Base-by-base conservation (phyloP, 2,797 vertebrate species). In the Nyctalus aviator region DNA sequence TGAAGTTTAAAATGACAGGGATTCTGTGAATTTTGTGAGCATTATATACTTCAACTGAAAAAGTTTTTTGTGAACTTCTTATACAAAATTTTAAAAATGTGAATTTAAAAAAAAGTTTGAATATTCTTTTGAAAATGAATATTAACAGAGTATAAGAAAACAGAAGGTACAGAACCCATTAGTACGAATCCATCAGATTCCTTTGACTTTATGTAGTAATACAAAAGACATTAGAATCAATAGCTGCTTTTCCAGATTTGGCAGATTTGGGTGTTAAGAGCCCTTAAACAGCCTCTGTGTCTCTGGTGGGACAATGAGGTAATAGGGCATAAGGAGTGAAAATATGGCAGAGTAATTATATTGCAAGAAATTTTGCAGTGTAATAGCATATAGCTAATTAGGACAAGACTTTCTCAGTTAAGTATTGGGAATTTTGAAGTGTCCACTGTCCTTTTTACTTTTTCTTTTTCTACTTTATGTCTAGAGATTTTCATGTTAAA, bases 151-250 rank as follows among this genome's bases (percentile, higher is more conserved):
- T 76, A 48, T 78, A 57, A 17, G 35, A 30, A 94, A 94, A 71
- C 23, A 68, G 57, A 79, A 25, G 6, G 48, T 93, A 79, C 84
- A 90, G 59, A 35, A 95, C 93, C 91, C 91, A 95, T 98, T 98
- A 97, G 92, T 93, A 95, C 95, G 90, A 82, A 77, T 76, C 68
- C 97, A 90, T 97, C 95, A 96, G 88, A 95, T 96, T 97, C 64
- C 94, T 95, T 94, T 97, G 93, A 97, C 89, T 97, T n/a, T 71
- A 96, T 93, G 77, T 97, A 77, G 91, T 97, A 97, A 98, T 94
- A 96, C 44, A 95, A 95, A 97, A 95, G 69, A 94, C 91, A 94
- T 96, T 96, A 96, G 91, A 96, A 94, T 97, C 96, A 97, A 95
- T 91, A 97, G 86, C 81, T 97, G 46, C 82, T 97, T 91, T 89